Percentiles rank a stretch among this genome's conserved stretches.
phyloP scores from a whole-genome alignment of 1,140 invertebrate species.

The Chrysoperla carnea region DNA sequence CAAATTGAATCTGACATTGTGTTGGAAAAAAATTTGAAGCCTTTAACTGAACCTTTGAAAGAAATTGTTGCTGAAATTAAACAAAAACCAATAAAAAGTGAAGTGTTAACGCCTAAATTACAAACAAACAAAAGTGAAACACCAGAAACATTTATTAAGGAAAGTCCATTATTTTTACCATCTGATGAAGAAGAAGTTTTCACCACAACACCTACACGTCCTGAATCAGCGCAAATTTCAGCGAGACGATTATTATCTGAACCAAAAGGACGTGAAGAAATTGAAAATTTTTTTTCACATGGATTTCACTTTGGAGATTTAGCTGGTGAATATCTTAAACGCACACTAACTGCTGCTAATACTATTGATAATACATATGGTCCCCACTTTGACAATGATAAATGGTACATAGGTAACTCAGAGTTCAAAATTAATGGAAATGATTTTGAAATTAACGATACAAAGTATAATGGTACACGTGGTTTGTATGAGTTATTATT shows the following conservation, averaged over 20 bases:
- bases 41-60: slow-evolving; percentile 5
- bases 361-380: slow-evolving; percentile 2
- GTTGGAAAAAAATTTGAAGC: slow-evolving; percentile 6
- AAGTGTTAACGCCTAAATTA: neutral
- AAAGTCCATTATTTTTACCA: neutral
- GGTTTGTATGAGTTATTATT: no score
- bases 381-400: neutral
- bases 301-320: neutral
- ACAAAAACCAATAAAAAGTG: neutral
- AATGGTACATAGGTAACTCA: neutral
- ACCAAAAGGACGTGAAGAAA: neutral
- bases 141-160: neutral
- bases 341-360: neutral
- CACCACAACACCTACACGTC: neutral
- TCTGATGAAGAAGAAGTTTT: neutral
- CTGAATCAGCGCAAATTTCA: neutral
- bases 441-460: slow-evolving; percentile 5
- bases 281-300: neutral
- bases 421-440: neutral
- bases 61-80: slow-evolving; percentile 1
- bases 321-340: neutral
- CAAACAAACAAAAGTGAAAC: neutral
- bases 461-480: no score
- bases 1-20: neutral
- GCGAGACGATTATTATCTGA: neutral